Base-by-base conservation (phyloP, 23 tunicate species). In the Phallusia fumigata region DNA sequence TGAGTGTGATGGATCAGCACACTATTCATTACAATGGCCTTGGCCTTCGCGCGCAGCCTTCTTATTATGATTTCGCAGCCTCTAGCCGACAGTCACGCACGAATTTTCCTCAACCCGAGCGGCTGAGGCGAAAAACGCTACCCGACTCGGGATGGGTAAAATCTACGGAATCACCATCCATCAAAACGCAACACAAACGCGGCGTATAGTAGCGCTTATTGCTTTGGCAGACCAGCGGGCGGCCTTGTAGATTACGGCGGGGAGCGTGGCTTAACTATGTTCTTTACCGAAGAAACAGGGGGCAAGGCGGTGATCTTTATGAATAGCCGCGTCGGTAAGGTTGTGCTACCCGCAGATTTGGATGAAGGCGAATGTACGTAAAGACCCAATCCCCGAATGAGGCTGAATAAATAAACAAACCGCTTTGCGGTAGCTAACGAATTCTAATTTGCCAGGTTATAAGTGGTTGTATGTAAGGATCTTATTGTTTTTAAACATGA, bases 201-300 rank as follows among this genome's bases (percentile, higher is more conserved):
- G 15, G 69, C 69, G 69, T 16, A 24, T 58, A 58, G 69, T 58
- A 58, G 69, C 69, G 69, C 69, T 13, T 58, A 24, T 58, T 58
- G 69, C 69, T 24, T 58, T 40, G 47, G 69, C 69, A 58, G 69
- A 58, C 69, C 69, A 58, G 69, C 69, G 69, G 69, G 69, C 69
- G 69, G 69, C 69, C 69, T 8, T 58, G 26, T 58, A 58, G 69
- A 58, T 58, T 58, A 58, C 69, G 69, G 69, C 16, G 47, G 10
- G 47, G 47, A 40, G 10, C 47, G 47, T 40, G 69, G 69, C 28
- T 58, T 58, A 58, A 58, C 69, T 6, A 58, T 6, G 69, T 58
- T 58, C 16, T 58, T 58, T 5, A 6, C 69, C 26, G 69, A 58
- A 58, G 69, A 58, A 58, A 58, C 69, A 58, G 28, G 16, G 28